Percentiles rank a stretch among this genome's conserved stretches.
phyloP scores from a whole-genome alignment of 2,888 invertebrate genomes.

The Lamproptera curius region DNA sequence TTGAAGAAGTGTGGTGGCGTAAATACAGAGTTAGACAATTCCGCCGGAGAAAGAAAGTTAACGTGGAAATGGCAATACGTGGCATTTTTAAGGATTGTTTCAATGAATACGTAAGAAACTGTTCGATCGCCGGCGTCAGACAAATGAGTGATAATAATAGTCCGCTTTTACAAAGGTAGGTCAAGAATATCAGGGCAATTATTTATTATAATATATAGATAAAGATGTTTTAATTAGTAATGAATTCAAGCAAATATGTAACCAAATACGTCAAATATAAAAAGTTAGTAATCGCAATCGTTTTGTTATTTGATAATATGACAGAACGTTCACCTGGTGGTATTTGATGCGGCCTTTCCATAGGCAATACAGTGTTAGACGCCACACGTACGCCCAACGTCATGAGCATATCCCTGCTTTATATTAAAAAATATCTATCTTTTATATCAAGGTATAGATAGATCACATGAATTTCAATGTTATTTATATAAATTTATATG shows the following conservation, averaged over 20 bases:
- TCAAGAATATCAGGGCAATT: no score
- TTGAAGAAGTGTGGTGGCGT: conserved; percentile 33
- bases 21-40: conserved; percentile 31
- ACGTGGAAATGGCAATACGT: conserved; percentile 48
- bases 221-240: not conserved
- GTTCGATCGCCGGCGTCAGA: conserved; percentile 44
- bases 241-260: not conserved
- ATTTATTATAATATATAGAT: not conserved
- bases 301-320: not conserved
- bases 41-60: conserved; percentile 28
- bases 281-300: not conserved
- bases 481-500: no score
- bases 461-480: no score
- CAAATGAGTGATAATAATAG: conserved; percentile 35
- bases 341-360: not conserved
- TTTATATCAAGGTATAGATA: no score
- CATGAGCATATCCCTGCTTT: no score
- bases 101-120: conserved; percentile 43
- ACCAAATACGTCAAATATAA: not conserved
- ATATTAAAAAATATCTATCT: not conserved
- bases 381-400: no score
- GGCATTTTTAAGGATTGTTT: conserved; percentile 44
- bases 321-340: not conserved
- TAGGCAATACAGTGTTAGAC: no score
- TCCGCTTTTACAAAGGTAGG: conserved; percentile 36